Evolutionary conservation across 2,888 invertebrate genomes (phyloP).

Genomic region (Ophion costatus): DNA sequence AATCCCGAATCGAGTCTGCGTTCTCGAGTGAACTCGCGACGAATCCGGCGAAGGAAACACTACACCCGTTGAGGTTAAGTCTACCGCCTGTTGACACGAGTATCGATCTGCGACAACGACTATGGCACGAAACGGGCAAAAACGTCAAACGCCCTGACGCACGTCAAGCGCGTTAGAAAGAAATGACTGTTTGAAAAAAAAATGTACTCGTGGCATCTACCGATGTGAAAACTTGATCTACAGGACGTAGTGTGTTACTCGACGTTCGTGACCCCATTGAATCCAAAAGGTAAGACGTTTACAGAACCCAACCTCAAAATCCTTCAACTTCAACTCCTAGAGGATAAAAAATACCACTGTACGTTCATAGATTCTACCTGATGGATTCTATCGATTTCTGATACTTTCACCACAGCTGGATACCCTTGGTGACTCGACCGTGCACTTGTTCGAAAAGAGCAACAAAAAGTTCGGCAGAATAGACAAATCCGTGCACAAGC

Average conservation of each 20-base stretch:
- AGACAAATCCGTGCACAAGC: neutral
- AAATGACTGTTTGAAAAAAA: too few species aligned
- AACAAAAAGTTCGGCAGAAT: neutral
- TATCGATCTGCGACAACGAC: neutral
- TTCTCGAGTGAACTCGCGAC: neutral
- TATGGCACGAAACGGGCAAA: neutral
- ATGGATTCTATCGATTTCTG: neutral
- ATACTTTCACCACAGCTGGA: neutral
- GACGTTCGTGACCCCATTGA: too few species aligned
- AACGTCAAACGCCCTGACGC: too few species aligned
- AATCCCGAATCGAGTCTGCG: too few species aligned
- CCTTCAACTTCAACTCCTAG: neutral
- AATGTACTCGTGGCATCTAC: too few species aligned
- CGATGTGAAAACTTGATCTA: too few species aligned
- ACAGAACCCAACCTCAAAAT: constrained; percentile 34
- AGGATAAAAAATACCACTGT: neutral
- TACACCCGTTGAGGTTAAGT: neutral
- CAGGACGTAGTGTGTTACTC: too few species aligned
- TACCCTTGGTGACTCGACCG: neutral
- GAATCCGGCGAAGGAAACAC: neutral
- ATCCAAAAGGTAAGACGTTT: neutral
- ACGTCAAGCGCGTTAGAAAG: too few species aligned
- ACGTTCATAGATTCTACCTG: neutral
- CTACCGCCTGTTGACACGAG: neutral
- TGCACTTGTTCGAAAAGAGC: neutral